A percentile compares a stretch with the other conserved stretches of the same genome.
phyloP scores from a whole-genome alignment of 1,140 invertebrate species.

The Brachionus plicatilis region DNA sequence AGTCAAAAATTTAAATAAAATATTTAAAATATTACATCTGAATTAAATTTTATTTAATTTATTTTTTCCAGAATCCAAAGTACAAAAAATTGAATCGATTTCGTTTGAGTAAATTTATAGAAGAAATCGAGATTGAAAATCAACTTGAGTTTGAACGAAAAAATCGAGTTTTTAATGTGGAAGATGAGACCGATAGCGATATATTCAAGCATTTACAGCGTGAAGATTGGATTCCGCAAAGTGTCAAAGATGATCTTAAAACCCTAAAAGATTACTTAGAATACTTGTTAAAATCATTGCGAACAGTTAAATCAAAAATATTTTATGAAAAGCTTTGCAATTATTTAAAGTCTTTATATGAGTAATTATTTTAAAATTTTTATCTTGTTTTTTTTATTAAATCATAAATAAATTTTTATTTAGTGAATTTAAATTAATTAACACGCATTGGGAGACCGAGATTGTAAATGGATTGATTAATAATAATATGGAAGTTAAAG shows the following conservation, averaged over 20 bases:
- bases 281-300: constrained; percentile 15
- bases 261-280: neutral
- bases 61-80: constrained; percentile 22
- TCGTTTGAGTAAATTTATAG: neutral
- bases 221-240: constrained; percentile 28
- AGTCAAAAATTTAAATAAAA: too few relatives aligned
- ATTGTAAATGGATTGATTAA: neutral
- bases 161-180: constrained; percentile 3
- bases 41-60: neutral
- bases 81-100: constrained; percentile 32
- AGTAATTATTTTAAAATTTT: neutral
- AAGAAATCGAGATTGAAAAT: constrained; percentile 25
- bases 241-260: constrained; percentile 1
- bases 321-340: constrained; percentile 36
- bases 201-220: neutral
- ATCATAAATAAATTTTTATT: neutral
- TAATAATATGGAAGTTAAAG: neutral
- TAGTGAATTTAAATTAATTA: constrained; percentile 30
- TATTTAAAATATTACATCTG: neutral
- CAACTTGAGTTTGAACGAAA: neutral
- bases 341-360: neutral
- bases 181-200: constrained; percentile 1
- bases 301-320: constrained; percentile 30
- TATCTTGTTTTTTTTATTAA: neutral
- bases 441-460: neutral